Conservation (phyloP, 2,888 invertebrate genomes). For the Tenthredo scrophulariae region DNA sequence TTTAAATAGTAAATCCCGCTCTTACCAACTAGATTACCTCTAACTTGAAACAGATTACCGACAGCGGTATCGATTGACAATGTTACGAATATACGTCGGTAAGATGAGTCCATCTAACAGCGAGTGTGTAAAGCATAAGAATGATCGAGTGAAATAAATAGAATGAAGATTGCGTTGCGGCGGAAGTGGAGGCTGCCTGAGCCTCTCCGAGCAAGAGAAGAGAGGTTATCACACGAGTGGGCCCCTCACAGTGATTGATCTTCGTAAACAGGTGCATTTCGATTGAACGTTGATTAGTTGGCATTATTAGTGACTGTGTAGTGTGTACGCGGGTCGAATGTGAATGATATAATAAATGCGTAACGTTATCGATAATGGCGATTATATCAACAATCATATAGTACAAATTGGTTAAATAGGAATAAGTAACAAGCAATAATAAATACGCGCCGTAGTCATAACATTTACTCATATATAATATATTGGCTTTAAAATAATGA, state of each 20-base stretch:
- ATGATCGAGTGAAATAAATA: slow-evolving; percentile 14
- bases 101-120: background rate
- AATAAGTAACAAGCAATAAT: background rate
- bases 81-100: background rate
- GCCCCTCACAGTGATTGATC: slow-evolving; percentile 63
- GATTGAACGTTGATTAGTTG: slow-evolving; percentile 63
- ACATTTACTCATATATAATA: background rate
- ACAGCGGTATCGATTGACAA: background rate
- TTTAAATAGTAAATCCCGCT: background rate
- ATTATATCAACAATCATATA: slow-evolving; percentile 20
- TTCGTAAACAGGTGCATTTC: slow-evolving; percentile 65
- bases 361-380: background rate
- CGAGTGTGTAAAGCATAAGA: background rate
- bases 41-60: background rate
- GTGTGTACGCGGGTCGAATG: slow-evolving; percentile 33
- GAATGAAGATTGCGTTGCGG: background rate
- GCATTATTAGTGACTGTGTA: slow-evolving; percentile 57
- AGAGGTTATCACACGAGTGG: slow-evolving; percentile 50
- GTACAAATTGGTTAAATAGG: slow-evolving; percentile 3
- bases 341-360: background rate
- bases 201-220: slow-evolving; percentile 34
- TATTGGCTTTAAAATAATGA: slow-evolving; percentile 59
- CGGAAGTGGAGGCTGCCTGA: slow-evolving; percentile 44
- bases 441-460: background rate
- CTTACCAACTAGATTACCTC: background rate